Base-by-base conservation (phyloP, 1,140 invertebrate species). In the Scaptomyza pallida region DNA sequence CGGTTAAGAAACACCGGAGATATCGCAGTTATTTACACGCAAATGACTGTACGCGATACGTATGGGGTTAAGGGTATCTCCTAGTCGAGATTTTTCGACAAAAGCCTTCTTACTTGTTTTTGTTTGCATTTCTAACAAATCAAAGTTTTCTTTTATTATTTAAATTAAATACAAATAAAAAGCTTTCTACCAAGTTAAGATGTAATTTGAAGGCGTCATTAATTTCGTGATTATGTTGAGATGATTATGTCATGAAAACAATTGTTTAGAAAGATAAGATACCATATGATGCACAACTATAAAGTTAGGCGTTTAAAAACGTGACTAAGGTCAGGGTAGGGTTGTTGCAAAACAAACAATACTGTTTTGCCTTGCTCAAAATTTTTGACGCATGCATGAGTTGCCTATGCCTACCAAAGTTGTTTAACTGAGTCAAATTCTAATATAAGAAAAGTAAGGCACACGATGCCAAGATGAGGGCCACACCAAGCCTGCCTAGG, bases 391-490 rank as follows among this genome's bases (percentile, higher is more conserved):
- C 37, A 30, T 5, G 12, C 33, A n/a, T 9, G 33, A 45, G 6
- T 15, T 12, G 48, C 21, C 13, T 43, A 56, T 50, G 47, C 47
- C 61, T 44, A 57, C 68, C 37, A n/a, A n/a, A 76, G 33, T 50
- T 78, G 50, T 74, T 78, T 70, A 48, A 30, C 17, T 44, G 44
- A 60, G 75, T 44, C 51, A 50, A 72, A 63, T 61, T 68, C 78
- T 81, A 80, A 80, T 76, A 81, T 40, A 59, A 26, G 30, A n/a
- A 4, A 26, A 37, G 35, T 59, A 45, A 44, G 23, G 45, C 23
- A 52, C 26, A 30, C 48, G 67, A 78, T 60, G 80, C 75, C 35
- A 3, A 48, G 79, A 83, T 83, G 85, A 72, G 75, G 79, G 79
- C 79, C 79, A 83, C 79, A 85, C 79, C 55, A 56, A 21, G 41